Base-by-base conservation (phyloP, 1,140 invertebrate species). In the Whitmania pigra region DNA sequence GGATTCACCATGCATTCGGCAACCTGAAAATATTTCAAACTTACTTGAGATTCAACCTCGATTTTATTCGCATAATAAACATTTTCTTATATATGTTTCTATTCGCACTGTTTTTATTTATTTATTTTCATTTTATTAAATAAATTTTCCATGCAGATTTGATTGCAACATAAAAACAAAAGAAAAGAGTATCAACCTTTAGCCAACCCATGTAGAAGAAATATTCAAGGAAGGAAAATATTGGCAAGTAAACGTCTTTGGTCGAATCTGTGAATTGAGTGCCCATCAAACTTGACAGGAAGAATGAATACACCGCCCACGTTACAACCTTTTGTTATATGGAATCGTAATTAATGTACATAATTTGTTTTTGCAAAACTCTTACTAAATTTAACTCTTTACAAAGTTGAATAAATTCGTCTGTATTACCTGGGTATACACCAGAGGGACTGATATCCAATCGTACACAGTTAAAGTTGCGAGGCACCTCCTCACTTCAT, bases 371-470 rank as follows among this genome's bases (percentile, higher is more conserved):
- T 69, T 69, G 2, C 11, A 25, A n/a, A 31, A 40, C n/a, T 40
- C 7, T 69, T 69, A 69, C 11, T 31, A 31, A 31, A 69, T 13
- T 63, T 27, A 63, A 31, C 31, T 27, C 60, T 27, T 13, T 1
- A 63, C 9, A 27, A 27, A 27, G 11, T 11, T 18, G 7, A 31
- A 15, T 15, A 63, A 27, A 27, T 63, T 27, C 60, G 60, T 27
- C 18, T 17, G 11, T 20, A 13, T 84, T 79, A 94, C 94, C 89
- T 98, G 93, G 67, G 94, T 97, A 81, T 98, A 98, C 72, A 97
- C 94, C 36, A 97, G 86, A 63, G 95, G 95, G 74, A 97, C 93
- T 79, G 90, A 94, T 76, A 97, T 93, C 77, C 93, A 97, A 83
- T 98, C 95, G 80, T 95, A 98, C 72, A 88, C 89, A 85, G 89